These are phyloP conservation scores for Netelia virgata DNA, from an alignment of 2,888 invertebrate genomes.

Conservation along the genomic window DNA sequence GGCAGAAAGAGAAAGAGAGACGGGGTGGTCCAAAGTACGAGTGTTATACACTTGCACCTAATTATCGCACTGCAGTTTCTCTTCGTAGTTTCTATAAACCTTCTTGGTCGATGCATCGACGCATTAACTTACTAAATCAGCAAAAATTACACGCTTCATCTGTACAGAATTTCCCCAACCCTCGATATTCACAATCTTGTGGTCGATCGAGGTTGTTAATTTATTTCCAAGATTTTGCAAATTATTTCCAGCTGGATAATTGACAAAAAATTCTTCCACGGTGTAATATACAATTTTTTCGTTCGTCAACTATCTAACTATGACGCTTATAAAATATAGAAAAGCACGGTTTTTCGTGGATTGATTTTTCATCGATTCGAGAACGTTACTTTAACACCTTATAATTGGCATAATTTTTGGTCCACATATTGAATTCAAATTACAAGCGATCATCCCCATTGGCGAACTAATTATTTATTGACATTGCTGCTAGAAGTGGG, in stretches of 20 bases:
- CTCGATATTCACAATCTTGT: too few relatives aligned
- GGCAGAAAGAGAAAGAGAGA: constrained; percentile 47
- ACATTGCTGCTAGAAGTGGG: constrained; percentile 32
- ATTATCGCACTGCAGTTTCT: constrained; percentile 55
- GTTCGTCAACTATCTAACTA: too few relatives aligned
- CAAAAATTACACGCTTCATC: neutral
- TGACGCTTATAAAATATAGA: too few relatives aligned
- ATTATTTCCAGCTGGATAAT: too few relatives aligned
- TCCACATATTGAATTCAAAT: neutral
- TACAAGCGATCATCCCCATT: constrained; percentile 24
- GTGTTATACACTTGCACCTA: constrained; percentile 64
- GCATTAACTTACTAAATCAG: constrained; percentile 5
- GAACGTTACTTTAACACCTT: neutral
- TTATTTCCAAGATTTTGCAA: too few relatives aligned
- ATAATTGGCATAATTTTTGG: constrained; percentile 31
- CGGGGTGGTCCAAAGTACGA: constrained; percentile 56
- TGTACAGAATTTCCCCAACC: too few relatives aligned
- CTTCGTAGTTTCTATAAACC: constrained; percentile 17
- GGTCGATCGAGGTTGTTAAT: too few relatives aligned
- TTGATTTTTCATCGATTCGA: neutral
- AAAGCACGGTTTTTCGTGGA: too few relatives aligned
- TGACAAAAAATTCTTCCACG: too few relatives aligned
- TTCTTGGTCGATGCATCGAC: constrained; percentile 10
- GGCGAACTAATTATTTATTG: constrained; percentile 56
- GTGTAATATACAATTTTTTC: too few relatives aligned